Base-by-base conservation (phyloP, 2,888 invertebrate genomes). In the Odontocolon sp. region DNA sequence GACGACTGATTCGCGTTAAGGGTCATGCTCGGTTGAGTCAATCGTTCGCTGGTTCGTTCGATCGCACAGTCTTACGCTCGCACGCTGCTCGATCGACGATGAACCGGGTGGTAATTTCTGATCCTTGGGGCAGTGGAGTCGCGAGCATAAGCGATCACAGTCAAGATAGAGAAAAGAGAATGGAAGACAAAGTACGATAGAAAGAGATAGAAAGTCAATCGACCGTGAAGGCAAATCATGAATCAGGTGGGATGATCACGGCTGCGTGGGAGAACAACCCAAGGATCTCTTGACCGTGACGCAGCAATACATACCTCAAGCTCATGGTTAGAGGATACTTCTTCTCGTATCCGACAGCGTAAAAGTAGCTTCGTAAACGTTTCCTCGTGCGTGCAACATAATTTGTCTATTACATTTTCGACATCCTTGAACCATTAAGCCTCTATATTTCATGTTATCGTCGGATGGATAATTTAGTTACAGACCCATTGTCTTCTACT, bases 1-100 rank as follows among this genome's bases (percentile, higher is more conserved):
- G 87, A 82, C 87, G 88, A 87, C 84, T 87, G 83, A 84, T 67
- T 81, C 83, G 84, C 82, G 86, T 85, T 84, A 85, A 85, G 87
- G 85, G 85, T 88, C 87, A 88, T 86, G 87, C 87, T 87, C 83
- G 80, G 84, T 78, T 85, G 86, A 68, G 28, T 68, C 36, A 54
- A 61, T 38, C 54, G 56, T 45, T 52, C 59, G 56, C 42, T 57
- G 57, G 57, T 16, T 69, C 40, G 61, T 26, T 74, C 74, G 40
- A 57, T 69, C 56, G 63, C 68, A 68, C 40, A 23, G 68, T 61
- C 59, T 45, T 47, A 16, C 40, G 31, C 73, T 52, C 52, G 40
- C 59, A 31, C 56, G 66, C 59, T 45, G 69, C 64, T 77, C 83
- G 85, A 84, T 83, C 80, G 83, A 80, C 80, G 82, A 78, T 81